phyloP scores from a whole-genome alignment of 2,797 vertebrate species.

The Oryzias dopingdopingensis region DNA sequence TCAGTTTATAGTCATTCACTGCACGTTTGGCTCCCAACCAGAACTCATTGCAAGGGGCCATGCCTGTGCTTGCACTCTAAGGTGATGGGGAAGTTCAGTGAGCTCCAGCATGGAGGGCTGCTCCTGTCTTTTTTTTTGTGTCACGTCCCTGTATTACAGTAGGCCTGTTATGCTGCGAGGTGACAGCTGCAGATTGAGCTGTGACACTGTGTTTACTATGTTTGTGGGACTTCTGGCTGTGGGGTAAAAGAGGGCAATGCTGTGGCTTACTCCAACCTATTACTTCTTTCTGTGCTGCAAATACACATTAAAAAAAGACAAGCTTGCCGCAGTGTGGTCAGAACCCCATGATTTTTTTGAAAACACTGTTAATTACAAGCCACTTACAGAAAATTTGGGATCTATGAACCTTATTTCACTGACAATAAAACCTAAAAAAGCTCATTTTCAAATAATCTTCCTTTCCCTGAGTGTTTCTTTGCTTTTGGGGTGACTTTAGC shows the following conservation, averaged over 20 bases:
- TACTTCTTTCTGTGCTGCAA: slow-evolving; percentile 13
- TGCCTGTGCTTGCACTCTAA: slow-evolving; percentile 49
- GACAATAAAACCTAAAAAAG: slow-evolving; percentile 34
- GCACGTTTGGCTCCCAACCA: slow-evolving; percentile 56
- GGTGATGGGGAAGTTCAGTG: slow-evolving; percentile 46
- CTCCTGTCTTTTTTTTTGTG: slow-evolving; percentile 40
- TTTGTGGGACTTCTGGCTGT: slow-evolving; percentile 32
- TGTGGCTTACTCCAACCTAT: slow-evolving; percentile 7
- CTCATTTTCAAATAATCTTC: slow-evolving; percentile 28
- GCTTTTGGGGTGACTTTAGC: slow-evolving; percentile 32
- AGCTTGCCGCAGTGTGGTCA: not conserved
- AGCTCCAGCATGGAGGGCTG: slow-evolving; percentile 57
- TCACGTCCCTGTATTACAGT: slow-evolving; percentile 47
- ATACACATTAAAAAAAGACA: slow-evolving; percentile 7
- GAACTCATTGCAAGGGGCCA: slow-evolving; percentile 30
- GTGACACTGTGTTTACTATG: slow-evolving; percentile 27
- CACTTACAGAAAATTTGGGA: slow-evolving; percentile 21
- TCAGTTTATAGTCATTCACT: slow-evolving; percentile 50
- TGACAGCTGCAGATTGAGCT: slow-evolving; percentile 31
- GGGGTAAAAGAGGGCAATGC: slow-evolving; percentile 30
- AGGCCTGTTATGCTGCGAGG: slow-evolving; percentile 30
- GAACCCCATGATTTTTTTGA: slow-evolving; percentile 1
- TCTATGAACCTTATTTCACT: slow-evolving; percentile 39
- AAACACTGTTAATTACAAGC: slow-evolving; percentile 12
- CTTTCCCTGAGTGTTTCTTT: slow-evolving; percentile 18